Base-by-base conservation (phyloP, 2,797 vertebrate species). In the Percopsis omiscomaycus region DNA sequence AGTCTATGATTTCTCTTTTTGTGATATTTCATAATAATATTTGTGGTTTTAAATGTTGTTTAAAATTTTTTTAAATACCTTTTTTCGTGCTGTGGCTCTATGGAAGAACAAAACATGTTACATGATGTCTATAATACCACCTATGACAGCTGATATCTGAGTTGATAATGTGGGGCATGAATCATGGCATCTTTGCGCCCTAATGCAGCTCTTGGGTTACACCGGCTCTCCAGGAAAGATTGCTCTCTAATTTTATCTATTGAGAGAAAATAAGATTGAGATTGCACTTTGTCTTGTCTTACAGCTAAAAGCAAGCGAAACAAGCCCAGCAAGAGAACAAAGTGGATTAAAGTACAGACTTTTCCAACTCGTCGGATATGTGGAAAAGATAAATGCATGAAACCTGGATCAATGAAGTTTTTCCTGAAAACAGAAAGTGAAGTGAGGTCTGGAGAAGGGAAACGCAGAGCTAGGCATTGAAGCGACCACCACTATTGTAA, bases 231-330 rank as follows among this genome's bases (percentile, higher is more conserved):
- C 46, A 13, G 29, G 5, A n/a, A 53, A 60, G 29, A 30, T 8
- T 22, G 49, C 4, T 44, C 50, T 62, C 32, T 61, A 53, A 62
- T 54, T 62, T 46, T 42, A 62, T 62, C 50, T 29, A 27, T 22
- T 47, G 6, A 6, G n/a, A 11, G 11, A 3, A 45, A 44, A 51
- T 12, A 27, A 42, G 22, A 29, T 14, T n/a, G 37, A 52, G 49
- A 11, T 27, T 1, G 50, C 37, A 16, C 37, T 30, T 22, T 16
- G 22, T 45, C 37, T 28, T 4, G 13, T 52, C 37, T 53, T n/a
- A 29, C 12, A 4, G 15, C 50, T 28, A 16, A 64, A 48, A 48
- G 45, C 27, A 13, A 11, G 51, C 27, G 27, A 28, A 56, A 49
- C 45, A 32, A 30, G 44, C 15, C 4, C 44, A 64, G n/a, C 30